phyloP scores from a whole-genome alignment of 2,888 invertebrate genomes.

The Stenurella melanura region DNA sequence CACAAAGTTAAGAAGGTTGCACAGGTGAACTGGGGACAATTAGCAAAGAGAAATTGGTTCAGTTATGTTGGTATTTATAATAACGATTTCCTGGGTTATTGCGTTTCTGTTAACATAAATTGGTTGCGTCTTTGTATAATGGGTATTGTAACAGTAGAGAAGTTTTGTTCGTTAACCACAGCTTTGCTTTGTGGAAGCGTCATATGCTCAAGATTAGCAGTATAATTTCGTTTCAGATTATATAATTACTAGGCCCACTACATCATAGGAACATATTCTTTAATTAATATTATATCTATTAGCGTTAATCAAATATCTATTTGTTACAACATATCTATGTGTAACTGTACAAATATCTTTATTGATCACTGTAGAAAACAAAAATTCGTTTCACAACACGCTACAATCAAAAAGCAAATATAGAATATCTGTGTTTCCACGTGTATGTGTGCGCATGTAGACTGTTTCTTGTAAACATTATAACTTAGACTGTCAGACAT shows the following conservation, averaged over 20 bases:
- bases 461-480: too few relatives aligned
- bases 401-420: too few relatives aligned
- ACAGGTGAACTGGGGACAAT: conserved; percentile 30
- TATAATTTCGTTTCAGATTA: neutral
- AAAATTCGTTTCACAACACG: too few relatives aligned
- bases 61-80: conserved; percentile 33
- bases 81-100: conserved; percentile 43
- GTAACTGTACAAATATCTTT: too few relatives aligned
- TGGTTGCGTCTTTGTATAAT: conserved; percentile 49
- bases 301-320: too few relatives aligned
- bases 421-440: too few relatives aligned
- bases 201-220: conserved; percentile 37
- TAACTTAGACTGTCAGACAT: too few relatives aligned
- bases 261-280: too few relatives aligned
- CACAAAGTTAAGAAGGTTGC: conserved; percentile 15
- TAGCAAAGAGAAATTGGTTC: conserved; percentile 34
- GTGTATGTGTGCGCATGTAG: too few relatives aligned
- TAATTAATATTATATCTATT: too few relatives aligned
- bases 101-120: conserved; percentile 51
- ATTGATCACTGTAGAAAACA: too few relatives aligned
- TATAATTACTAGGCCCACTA: neutral
- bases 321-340: too few relatives aligned
- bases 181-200: conserved; percentile 19
- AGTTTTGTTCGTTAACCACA: conserved; percentile 43
- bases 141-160: conserved; percentile 44